phyloP scores from a whole-genome alignment of 1,140 invertebrate species.

The Metaphire vulgaris region DNA sequence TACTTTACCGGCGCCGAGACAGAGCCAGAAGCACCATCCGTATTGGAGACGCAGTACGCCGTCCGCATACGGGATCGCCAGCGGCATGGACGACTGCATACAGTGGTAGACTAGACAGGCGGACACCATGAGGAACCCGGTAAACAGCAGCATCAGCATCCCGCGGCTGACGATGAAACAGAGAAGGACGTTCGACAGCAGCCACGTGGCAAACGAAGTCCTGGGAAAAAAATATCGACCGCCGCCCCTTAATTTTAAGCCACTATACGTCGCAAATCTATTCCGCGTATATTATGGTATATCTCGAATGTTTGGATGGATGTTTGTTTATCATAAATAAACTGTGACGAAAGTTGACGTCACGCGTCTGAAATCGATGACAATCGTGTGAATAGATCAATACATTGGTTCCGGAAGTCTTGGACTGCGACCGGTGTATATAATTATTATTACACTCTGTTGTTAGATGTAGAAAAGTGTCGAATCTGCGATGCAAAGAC shows the following conservation, averaged over 20 bases:
- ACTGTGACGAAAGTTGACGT: too few relatives aligned
- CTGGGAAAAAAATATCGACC: slow-evolving; percentile 31
- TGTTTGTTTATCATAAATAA: too few relatives aligned
- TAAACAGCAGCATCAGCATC: slow-evolving; percentile 34
- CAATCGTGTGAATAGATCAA: too few relatives aligned
- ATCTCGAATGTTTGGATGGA: too few relatives aligned
- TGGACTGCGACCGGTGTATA: too few relatives aligned
- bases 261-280: too few relatives aligned
- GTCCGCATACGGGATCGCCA: slow-evolving; percentile 36
- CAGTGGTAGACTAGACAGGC: slow-evolving; percentile 37
- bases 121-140: slow-evolving; percentile 38
- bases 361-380: too few relatives aligned
- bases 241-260: not conserved
- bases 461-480: too few relatives aligned
- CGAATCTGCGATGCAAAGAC: too few relatives aligned
- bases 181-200: slow-evolving; percentile 37
- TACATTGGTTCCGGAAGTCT: too few relatives aligned
- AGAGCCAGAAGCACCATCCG: slow-evolving; percentile 41
- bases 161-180: slow-evolving; percentile 39
- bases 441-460: too few relatives aligned
- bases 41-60: slow-evolving; percentile 33
- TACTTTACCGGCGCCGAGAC: slow-evolving; percentile 37
- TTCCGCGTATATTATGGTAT: too few relatives aligned
- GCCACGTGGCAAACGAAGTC: slow-evolving; percentile 41
- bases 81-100: slow-evolving; percentile 31